phyloP scores from a whole-genome alignment of 2,888 invertebrate species.

The Cataglyphis albicans region DNA sequence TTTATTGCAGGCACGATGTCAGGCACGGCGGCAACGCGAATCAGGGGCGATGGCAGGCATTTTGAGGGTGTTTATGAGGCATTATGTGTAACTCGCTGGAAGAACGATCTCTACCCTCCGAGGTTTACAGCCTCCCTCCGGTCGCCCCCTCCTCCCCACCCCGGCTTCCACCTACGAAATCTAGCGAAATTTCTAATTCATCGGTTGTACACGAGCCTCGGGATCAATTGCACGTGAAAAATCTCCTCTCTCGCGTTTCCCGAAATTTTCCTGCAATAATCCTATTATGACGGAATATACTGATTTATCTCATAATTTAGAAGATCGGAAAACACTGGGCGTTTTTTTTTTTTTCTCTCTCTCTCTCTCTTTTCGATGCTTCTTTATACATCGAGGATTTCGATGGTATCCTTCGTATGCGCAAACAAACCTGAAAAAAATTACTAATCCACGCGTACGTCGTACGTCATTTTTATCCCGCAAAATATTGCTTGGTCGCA shows the following conservation, averaged over 20 bases:
- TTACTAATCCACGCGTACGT: constrained; percentile 31
- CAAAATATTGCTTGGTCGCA: constrained; percentile 52
- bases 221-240: constrained; percentile 36
- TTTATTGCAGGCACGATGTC: constrained; percentile 83
- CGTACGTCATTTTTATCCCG: constrained; percentile 49
- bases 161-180: constrained; percentile 70
- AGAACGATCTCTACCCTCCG: constrained; percentile 82
- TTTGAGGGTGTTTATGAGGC: constrained; percentile 86
- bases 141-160: constrained; percentile 55
- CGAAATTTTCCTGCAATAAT: constrained; percentile 1
- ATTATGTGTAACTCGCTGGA: constrained; percentile 86
- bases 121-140: constrained; percentile 68
- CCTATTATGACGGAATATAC: constrained; percentile 17
- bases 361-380: constrained; percentile 1
- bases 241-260: neutral
- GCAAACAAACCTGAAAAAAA: constrained; percentile 45
- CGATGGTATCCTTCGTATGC: constrained; percentile 14
- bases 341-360: constrained; percentile 11
- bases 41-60: constrained; percentile 82
- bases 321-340: neutral
- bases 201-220: constrained; percentile 61
- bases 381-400: constrained; percentile 39
- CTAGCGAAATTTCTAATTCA: constrained; percentile 79
- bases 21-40: constrained; percentile 75
- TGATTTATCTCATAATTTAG: constrained; percentile 17